Conservation (phyloP, 2,888 invertebrate species). For the Phyto melanocephala region DNA sequence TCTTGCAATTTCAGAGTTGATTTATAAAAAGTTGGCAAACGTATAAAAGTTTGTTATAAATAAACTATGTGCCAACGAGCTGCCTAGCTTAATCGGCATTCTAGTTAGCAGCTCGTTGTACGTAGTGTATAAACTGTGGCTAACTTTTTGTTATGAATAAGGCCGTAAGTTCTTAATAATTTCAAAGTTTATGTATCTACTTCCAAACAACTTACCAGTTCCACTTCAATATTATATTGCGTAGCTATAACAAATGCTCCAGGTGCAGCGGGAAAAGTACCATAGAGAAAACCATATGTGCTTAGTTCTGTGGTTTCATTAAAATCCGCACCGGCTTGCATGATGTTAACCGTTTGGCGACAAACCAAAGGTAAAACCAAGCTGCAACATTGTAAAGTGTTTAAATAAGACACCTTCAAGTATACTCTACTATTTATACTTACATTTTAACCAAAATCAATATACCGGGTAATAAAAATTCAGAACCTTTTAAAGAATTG, state of each 20-base stretch:
- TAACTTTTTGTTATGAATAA: too few species aligned
- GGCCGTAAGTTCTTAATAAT: too few species aligned
- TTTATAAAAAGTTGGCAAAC: too few species aligned
- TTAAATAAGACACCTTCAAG: constrained; percentile 24
- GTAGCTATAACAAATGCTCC: constrained; percentile 97
- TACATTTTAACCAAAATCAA: constrained; percentile 94
- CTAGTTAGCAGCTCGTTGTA: too few species aligned
- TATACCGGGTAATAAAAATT: constrained; percentile 90
- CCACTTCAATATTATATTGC: constrained; percentile 90
- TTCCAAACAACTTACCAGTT: constrained; percentile 83
- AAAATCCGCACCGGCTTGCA: constrained; percentile 84
- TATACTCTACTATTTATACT: constrained; percentile 74
- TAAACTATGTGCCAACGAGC: too few species aligned
- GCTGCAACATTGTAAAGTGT: constrained; percentile 77
- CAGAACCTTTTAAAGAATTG: constrained; percentile 87
- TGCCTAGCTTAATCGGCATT: too few species aligned
- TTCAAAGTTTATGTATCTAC: neutral
- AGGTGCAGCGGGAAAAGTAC: constrained; percentile 96
- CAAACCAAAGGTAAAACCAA: constrained; percentile 91
- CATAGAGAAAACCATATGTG: constrained; percentile 96
- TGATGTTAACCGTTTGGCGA: constrained; percentile 89
- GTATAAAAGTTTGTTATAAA: too few species aligned
- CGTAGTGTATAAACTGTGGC: too few species aligned
- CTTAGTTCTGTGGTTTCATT: constrained; percentile 90
- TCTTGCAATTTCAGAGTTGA: too few species aligned